phyloP scores from a whole-genome alignment of 2,113 vertebrate species.

The Charadrius vociferus region DNA sequence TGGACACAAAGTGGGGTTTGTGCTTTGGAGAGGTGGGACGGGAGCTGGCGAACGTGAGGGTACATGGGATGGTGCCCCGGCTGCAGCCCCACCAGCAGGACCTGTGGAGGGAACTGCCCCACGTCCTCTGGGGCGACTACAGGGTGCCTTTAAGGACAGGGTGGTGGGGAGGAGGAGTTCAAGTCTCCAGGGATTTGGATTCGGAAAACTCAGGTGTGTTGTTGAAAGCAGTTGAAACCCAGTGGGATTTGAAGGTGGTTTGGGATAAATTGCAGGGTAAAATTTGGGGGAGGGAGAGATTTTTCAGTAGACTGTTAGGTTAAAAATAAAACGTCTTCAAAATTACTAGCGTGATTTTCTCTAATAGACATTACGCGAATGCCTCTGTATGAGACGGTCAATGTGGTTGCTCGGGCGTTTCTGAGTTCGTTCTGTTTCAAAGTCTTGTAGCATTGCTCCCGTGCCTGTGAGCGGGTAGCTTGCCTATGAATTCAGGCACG shows the following conservation, averaged over 20 bases:
- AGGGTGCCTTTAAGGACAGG: fast-evolving
- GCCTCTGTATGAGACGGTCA: fast-evolving
- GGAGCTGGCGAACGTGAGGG: neutral
- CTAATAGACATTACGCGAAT: too few species aligned
- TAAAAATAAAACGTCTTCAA: neutral
- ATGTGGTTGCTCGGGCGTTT: fast-evolving
- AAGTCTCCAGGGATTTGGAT: neutral
- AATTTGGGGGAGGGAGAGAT: neutral
- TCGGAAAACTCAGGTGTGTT: neutral
- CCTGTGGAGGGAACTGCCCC: neutral
- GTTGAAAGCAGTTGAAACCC: neutral
- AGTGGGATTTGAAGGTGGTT: neutral
- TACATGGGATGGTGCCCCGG: fast-evolving
- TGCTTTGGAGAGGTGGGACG: neutral
- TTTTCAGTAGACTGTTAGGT: neutral
- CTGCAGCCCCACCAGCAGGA: too few species aligned
- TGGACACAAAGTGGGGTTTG: neutral
- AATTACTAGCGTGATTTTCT: neutral
- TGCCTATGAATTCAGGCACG: neutral
- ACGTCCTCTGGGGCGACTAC: too few species aligned
- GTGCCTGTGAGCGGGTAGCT: fast-evolving
- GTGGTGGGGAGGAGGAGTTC: neutral
- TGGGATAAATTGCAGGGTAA: neutral
- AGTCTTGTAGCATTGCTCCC: fast-evolving
- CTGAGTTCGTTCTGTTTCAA: neutral